phyloP scores from a whole-genome alignment of 2,113 vertebrate species.

The Thunnus thynnus region DNA sequence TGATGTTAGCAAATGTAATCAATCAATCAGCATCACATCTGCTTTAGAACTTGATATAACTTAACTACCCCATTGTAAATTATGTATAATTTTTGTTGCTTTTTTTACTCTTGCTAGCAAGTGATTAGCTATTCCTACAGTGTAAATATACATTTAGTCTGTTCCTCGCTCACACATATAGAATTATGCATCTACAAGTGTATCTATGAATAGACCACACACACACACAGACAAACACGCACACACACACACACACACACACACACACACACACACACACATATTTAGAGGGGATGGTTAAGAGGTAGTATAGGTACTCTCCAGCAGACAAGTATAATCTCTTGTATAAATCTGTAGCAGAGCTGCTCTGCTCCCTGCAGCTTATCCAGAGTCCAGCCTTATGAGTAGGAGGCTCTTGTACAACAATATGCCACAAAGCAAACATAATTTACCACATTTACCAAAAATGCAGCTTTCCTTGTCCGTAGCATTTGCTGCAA shows the following conservation, averaged over 20 bases:
- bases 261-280: neutral
- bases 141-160: neutral
- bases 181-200: neutral
- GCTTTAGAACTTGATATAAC: neutral
- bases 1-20: slow-evolving; percentile 13
- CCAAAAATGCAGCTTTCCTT: slow-evolving; percentile 34
- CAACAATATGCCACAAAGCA: slow-evolving; percentile 62
- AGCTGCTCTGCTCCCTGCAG: slow-evolving; percentile 44
- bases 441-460: slow-evolving; percentile 45
- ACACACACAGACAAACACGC: neutral
- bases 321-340: slow-evolving; percentile 55
- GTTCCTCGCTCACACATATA: neutral
- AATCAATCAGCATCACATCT: slow-evolving; percentile 5
- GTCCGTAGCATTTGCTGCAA: slow-evolving; percentile 44
- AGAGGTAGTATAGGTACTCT: slow-evolving; percentile 50
- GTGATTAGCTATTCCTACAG: neutral
- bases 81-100: neutral
- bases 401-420: slow-evolving; percentile 65
- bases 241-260: slow-evolving; percentile 23
- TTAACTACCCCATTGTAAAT: neutral
- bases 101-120: neutral
- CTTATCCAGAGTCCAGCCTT: slow-evolving; percentile 49
- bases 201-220: slow-evolving; percentile 39
- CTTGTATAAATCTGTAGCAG: slow-evolving; percentile 56
- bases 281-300: slow-evolving; percentile 32